These are phyloP conservation scores for Eulemur rubriventer DNA, from an alignment of 2,797 vertebrate species.

Conservation along the genomic window DNA sequence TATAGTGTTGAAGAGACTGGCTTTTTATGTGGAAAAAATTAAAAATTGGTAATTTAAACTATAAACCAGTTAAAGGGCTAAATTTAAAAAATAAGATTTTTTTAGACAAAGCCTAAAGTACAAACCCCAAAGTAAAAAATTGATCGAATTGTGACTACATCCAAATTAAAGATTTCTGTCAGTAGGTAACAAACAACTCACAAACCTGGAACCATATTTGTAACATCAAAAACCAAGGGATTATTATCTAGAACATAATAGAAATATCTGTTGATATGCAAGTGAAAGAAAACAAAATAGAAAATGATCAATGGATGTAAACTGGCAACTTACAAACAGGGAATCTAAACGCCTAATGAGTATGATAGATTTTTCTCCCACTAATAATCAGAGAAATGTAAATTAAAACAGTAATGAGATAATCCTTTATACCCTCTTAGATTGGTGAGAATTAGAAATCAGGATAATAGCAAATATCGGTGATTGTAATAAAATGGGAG, in stretches of 20 bases:
- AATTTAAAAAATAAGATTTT: neutral
- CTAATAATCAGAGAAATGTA: too few relatives aligned
- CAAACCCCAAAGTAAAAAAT: neutral
- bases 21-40: neutral
- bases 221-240: neutral
- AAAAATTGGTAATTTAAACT: neutral
- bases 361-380: neutral
- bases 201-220: neutral
- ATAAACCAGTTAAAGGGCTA: neutral
- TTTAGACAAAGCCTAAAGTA: neutral
- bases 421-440: neutral
- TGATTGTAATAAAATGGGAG: neutral
- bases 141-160: neutral
- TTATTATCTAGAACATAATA: neutral
- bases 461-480: neutral
- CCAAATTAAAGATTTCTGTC: neutral
- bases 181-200: neutral
- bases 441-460: neutral
- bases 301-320: neutral
- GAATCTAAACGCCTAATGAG: neutral
- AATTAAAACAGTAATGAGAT: too few relatives aligned
- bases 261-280: neutral
- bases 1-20: neutral
- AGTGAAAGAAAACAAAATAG: neutral
- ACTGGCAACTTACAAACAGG: neutral